Percentiles rank a stretch among this genome's conserved stretches.
Conservation (phyloP, 1,140 invertebrate species). For the Protaetia brevitarsis region DNA sequence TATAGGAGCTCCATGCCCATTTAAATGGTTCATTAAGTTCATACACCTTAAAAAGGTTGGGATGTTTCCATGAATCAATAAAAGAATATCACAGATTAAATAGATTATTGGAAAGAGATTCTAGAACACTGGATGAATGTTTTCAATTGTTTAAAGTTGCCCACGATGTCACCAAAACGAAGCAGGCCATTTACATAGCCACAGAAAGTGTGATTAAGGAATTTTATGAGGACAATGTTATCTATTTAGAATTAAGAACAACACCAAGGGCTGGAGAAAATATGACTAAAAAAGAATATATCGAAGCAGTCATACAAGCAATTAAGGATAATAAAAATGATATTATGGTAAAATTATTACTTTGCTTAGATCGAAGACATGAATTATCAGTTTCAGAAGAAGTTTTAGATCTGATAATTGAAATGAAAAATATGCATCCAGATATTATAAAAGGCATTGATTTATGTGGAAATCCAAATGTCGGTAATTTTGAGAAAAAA, state of each 20-base stretch:
- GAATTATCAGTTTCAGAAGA: conserved; percentile 58
- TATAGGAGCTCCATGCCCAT: conserved; percentile 83
- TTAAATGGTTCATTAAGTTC: conserved; percentile 77
- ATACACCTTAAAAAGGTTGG: conserved; percentile 61
- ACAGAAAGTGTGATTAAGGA: conserved; percentile 73
- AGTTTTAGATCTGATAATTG: conserved; percentile 66
- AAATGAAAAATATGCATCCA: conserved; percentile 58
- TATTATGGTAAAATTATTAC: conserved; percentile 69
- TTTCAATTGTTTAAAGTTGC: conserved; percentile 75
- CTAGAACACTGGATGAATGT: conserved; percentile 55
- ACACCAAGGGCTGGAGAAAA: conserved; percentile 67
- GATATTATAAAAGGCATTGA: conserved; percentile 76
- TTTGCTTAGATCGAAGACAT: conserved; percentile 74
- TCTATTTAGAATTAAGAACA: conserved; percentile 82
- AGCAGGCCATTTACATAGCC: conserved; percentile 63
- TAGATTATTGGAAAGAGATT: conserved; percentile 15
- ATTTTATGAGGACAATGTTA: conserved; percentile 76
- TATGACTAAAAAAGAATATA: conserved; percentile 70
- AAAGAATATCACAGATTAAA: conserved; percentile 37
- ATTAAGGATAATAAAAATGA: conserved; percentile 51
- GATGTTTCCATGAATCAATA: conserved; percentile 51
- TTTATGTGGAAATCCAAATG: conserved; percentile 77
- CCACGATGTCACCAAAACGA: conserved; percentile 67
- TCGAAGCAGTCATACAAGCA: conserved; percentile 67
- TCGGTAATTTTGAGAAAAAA: conserved; percentile 63